Conservation (phyloP, 1,140 invertebrate genomes). For the Lanistes nyassanus region DNA sequence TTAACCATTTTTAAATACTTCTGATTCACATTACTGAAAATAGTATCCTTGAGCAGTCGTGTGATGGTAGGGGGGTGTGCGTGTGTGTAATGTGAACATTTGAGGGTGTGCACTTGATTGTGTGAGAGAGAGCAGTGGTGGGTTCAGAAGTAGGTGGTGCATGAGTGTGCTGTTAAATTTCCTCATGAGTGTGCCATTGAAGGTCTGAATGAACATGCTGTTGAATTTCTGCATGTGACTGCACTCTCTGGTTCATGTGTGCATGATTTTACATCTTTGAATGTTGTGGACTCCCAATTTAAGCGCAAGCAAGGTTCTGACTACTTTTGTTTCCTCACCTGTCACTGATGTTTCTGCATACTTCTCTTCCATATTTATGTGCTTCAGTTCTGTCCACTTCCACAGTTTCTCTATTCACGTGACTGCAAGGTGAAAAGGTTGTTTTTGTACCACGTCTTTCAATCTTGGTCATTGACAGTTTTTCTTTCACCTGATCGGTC, state of each 20-base stretch:
- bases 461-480: conserved; percentile 24
- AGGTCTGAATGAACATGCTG: too few relatives aligned
- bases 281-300: conserved; percentile 8
- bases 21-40: too few relatives aligned
- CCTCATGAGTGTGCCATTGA: too few relatives aligned
- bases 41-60: too few relatives aligned
- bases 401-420: conserved; percentile 4
- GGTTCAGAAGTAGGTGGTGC: too few relatives aligned
- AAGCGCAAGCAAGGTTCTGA: conserved; percentile 9
- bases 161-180: too few relatives aligned
- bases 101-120: too few relatives aligned
- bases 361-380: conserved; percentile 2
- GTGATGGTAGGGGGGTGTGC: too few relatives aligned
- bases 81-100: too few relatives aligned
- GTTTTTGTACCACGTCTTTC: conserved; percentile 29
- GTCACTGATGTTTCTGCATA: neutral
- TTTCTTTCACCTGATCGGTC: conserved; percentile 14
- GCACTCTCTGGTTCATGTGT: neutral
- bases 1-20: too few relatives aligned
- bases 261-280: neutral
- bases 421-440: conserved; percentile 17
- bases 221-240: neutral
- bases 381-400: neutral
- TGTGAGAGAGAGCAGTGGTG: too few relatives aligned
- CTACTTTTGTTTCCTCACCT: neutral